These are phyloP conservation scores for Melanchra persicariae DNA, from an alignment of 2,888 invertebrate species.

Conservation along the genomic window DNA sequence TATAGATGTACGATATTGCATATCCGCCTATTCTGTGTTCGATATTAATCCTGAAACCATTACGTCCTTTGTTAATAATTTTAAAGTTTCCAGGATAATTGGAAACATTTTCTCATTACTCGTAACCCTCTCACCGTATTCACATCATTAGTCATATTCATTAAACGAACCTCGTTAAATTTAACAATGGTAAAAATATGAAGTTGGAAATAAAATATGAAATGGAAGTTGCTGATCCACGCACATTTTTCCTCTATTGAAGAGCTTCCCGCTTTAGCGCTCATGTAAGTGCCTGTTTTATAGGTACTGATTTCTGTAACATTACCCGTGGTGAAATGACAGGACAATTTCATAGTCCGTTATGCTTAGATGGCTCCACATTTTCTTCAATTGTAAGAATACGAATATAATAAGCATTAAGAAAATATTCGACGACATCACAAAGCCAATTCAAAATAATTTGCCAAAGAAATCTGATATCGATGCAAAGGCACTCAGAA, in stretches of 20 bases:
- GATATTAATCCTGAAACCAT: constrained; percentile 1
- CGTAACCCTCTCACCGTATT: constrained; percentile 16
- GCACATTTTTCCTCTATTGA: constrained; percentile 39
- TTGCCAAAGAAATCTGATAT: constrained; percentile 43
- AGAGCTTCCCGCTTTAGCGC: constrained; percentile 17
- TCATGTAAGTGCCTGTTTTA: constrained; percentile 31
- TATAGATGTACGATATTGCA: neutral
- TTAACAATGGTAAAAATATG: constrained; percentile 39
- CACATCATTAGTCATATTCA: constrained; percentile 46
- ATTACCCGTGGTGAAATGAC: constrained; percentile 15
- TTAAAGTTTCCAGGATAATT: constrained; percentile 17
- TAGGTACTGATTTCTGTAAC: constrained; percentile 29
- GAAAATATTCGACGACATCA: constrained; percentile 5
- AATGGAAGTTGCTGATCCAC: constrained; percentile 24
- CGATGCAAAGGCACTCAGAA: constrained; percentile 47
- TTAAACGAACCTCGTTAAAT: constrained; percentile 38
- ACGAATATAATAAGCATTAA: neutral
- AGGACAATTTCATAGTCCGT: constrained; percentile 20
- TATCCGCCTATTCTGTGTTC: neutral
- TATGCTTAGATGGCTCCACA: constrained; percentile 10
- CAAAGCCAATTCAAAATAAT: constrained; percentile 40
- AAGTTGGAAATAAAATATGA: constrained; percentile 20
- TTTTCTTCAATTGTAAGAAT: constrained; percentile 20
- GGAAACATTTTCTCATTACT: constrained; percentile 6
- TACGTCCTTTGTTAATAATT: neutral